A percentile compares a stretch with the other conserved stretches of the same genome.
phyloP scores from a whole-genome alignment of 2,113 vertebrate genomes.

The Cercopithecus mona region DNA sequence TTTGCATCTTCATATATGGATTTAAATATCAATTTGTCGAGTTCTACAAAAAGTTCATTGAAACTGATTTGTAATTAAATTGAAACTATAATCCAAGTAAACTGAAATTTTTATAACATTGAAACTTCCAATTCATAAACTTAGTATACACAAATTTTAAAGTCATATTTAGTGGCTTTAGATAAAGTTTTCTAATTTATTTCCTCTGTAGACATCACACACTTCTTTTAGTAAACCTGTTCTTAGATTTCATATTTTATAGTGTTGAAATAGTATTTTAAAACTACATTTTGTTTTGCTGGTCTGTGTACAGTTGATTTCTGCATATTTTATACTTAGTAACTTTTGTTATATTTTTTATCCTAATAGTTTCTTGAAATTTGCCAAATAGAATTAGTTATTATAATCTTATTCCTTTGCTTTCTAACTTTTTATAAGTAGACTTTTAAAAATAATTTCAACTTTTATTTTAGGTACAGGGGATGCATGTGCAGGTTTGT shows the following conservation, averaged over 20 bases:
- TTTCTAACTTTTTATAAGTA: background rate
- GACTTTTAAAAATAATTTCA: too few species aligned
- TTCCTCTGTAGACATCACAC: background rate
- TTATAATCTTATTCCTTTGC: background rate
- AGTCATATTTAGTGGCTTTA: background rate
- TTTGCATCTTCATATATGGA: background rate
- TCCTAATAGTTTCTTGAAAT: background rate
- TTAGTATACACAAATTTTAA: background rate
- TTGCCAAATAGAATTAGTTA: background rate
- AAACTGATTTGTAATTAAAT: background rate
- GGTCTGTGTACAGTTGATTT: background rate
- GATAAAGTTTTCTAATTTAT: background rate
- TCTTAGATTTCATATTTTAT: background rate
- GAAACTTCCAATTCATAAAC: background rate
- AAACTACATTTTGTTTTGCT: background rate
- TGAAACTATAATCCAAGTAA: background rate
- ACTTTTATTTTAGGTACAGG: too few species aligned
- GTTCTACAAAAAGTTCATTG: background rate
- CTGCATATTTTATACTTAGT: background rate
- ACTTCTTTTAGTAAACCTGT: background rate
- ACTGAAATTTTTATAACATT: background rate
- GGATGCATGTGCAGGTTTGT: too few species aligned
- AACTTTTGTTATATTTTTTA: background rate
- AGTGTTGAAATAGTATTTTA: background rate
- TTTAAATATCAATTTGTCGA: background rate